Conservation (phyloP, 2,888 invertebrate genomes). For the Tyria jacobaeae region DNA sequence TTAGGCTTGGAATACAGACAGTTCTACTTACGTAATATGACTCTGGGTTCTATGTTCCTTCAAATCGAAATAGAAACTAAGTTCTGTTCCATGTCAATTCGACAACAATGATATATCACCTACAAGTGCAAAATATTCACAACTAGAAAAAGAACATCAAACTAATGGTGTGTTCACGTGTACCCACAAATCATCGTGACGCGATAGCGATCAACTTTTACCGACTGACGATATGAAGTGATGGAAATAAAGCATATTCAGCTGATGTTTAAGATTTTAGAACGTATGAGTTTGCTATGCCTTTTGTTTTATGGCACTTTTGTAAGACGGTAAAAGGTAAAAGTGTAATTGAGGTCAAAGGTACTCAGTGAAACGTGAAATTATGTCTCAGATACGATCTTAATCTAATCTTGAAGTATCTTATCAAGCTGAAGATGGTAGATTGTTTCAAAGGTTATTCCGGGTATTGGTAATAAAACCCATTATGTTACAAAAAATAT, state of each 20-base stretch:
- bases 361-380: conserved; percentile 12
- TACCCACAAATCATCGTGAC: conserved; percentile 43
- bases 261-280: conserved; percentile 35
- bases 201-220: conserved; percentile 54
- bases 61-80: conserved; percentile 11
- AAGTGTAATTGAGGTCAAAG: conserved; percentile 21
- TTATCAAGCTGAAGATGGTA: conserved; percentile 1
- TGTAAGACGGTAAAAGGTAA: conserved; percentile 22
- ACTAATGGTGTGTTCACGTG: conserved; percentile 44
- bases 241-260: conserved; percentile 35
- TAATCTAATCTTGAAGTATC: not conserved
- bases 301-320: conserved; percentile 27
- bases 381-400: conserved; percentile 11
- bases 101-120: conserved; percentile 19
- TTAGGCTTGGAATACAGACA: not conserved
- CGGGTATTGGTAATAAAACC: too few species aligned
- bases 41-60: not conserved
- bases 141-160: conserved; percentile 22
- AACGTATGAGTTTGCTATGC: not conserved
- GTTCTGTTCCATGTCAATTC: conserved; percentile 10
- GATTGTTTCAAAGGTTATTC: not conserved
- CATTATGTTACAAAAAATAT: too few species aligned
- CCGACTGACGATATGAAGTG: conserved; percentile 43
- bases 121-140: conserved; percentile 18
- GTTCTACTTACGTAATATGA: not conserved